Evolutionary conservation across 2,888 invertebrate genomes (phyloP), one percentile per base, ranked within the genome.

Genomic region (Heteromyza rotundicornis): DNA sequence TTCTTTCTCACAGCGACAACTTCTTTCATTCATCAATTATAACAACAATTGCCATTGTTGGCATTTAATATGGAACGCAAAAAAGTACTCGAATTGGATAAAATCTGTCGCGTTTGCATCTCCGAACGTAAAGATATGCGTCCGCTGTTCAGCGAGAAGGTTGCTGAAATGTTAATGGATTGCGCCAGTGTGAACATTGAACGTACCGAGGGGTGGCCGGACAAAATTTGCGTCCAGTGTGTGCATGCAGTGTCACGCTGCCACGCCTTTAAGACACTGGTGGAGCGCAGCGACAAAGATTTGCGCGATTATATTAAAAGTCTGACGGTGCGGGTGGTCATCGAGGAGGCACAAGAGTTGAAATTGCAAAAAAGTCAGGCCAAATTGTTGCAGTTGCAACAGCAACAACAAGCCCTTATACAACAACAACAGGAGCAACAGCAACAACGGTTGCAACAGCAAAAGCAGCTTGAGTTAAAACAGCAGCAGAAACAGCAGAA

Each of bases 121-220:
- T 85, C 86, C 68, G 84, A 86, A 70, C 88, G 89, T 75, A 88
- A 87, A 75, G 88, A 88, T 73, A 88, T 89, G 88, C 83, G 88
- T 69, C 88, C 88, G 24, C 77, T 89, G 63, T 88, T 88, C 73
- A 87, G 87, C 68, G 88, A 88, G 77, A 86, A 87, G 67, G 86
- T 88, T 47, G 87, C 88, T 17, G 87, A 88, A 68, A 88, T 89
- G 88, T 72, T 89, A 70, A 88, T 87, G 87, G 87, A 86, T 68
- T 87, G 87, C 80, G 86, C 88, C 61, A 86, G 86, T 79, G 86
- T 88, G 67, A 85, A 86, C 82, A 87, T 89, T 57, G 83, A 86
- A 23, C 84, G 86, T 7, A 86, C 86, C 3, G 88, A 88, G 65
- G 87, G 87, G 1, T 84, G 89, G 71, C 89, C 89, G 0, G 75